Conservation (phyloP, 2,888 invertebrate species). For the Patella caerulea region DNA sequence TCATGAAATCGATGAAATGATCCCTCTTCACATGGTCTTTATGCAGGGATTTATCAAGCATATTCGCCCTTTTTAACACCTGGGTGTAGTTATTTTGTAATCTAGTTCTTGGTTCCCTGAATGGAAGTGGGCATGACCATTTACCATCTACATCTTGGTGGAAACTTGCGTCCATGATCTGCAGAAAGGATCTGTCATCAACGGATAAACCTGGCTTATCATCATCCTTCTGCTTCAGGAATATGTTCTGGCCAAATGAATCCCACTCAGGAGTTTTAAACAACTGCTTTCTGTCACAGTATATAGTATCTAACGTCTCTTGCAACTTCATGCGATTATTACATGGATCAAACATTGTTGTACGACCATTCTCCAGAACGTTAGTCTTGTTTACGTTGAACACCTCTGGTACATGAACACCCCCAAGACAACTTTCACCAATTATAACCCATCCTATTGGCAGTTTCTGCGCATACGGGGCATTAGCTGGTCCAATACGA, state of each 20-base stretch:
- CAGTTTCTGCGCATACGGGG: conserved; percentile 21
- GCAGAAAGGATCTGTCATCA: not conserved
- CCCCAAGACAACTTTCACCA: conserved; percentile 16
- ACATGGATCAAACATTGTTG: conserved; percentile 11
- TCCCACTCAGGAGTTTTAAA: not conserved
- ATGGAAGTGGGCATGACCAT: not conserved
- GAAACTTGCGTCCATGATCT: not conserved
- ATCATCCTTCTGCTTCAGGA: not conserved
- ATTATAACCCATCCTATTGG: conserved; percentile 17
- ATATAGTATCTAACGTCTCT: not conserved
- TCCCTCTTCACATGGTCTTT: not conserved
- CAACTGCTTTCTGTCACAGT: not conserved
- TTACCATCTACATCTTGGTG: not conserved
- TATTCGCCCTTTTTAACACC: not conserved
- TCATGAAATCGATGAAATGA: not conserved
- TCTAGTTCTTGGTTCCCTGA: not conserved
- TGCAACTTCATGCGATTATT: not conserved
- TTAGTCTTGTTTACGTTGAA: conserved; percentile 4
- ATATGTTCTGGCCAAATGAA: not conserved
- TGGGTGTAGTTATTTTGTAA: not conserved
- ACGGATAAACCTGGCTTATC: not conserved
- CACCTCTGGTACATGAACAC: conserved; percentile 14
- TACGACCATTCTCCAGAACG: conserved; percentile 6
- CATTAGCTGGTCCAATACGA: conserved; percentile 3
- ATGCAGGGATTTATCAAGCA: not conserved